Evolutionary conservation across 1,140 invertebrate species (phyloP).

Genomic region (Euwallacea fornicatus): DNA sequence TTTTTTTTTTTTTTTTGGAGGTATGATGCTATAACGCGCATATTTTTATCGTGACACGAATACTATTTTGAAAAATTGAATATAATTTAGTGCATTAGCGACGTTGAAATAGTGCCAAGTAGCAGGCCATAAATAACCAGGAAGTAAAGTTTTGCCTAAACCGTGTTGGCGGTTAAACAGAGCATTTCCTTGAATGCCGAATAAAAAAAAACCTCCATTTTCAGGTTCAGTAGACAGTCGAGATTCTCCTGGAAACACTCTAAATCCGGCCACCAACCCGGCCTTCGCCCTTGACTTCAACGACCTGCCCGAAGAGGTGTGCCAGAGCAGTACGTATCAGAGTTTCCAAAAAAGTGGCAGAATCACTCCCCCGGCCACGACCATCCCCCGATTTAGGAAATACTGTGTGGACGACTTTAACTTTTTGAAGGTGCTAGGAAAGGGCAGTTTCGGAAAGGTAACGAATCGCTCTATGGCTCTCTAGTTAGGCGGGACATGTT

Average conservation of each 20-base stretch:
- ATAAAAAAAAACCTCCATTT: neutral
- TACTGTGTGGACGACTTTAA: conserved; percentile 89
- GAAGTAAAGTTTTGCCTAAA: too few species aligned
- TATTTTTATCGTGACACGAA: too few species aligned
- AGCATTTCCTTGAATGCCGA: too few species aligned
- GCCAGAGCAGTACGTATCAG: conserved; percentile 61
- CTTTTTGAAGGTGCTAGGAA: conserved; percentile 92
- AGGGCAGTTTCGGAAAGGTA: conserved; percentile 96
- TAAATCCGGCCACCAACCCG: conserved; percentile 50
- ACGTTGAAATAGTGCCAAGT: too few species aligned
- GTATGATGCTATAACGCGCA: too few species aligned
- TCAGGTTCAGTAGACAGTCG: conserved; percentile 43
- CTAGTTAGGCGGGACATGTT: too few species aligned
- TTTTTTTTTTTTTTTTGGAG: too few species aligned
- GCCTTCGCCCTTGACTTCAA: conserved; percentile 48
- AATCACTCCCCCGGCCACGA: conserved; percentile 79
- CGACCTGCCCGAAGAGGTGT: conserved; percentile 48
- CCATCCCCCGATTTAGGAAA: conserved; percentile 84
- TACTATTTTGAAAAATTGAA: too few species aligned
- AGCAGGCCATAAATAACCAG: too few species aligned
- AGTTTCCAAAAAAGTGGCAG: conserved; percentile 72
- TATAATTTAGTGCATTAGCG: too few species aligned
- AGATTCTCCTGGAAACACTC: conserved; percentile 44
- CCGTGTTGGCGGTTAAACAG: too few species aligned
- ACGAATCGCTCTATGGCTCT: conserved; percentile 2